Evolutionary conservation across 2,797 vertebrate genomes (phyloP), one percentile per base, ranked within the genome.

Genomic region (Crypturellus tataupa): DNA sequence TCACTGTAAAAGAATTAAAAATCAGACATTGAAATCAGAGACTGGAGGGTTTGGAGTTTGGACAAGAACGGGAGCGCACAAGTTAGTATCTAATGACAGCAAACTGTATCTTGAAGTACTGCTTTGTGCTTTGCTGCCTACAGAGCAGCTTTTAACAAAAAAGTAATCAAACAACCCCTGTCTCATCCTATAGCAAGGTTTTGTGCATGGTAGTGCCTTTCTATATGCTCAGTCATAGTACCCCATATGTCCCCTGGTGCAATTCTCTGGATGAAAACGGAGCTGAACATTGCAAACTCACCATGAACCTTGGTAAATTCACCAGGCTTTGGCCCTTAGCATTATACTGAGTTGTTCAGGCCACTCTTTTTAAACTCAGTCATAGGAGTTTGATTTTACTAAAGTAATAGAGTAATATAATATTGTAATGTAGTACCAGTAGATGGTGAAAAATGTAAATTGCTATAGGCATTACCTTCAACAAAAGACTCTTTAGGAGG

Each of bases 401-500:
- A n/a, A 81, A 78, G 14, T 59, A 58, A 42, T 44, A 55, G 21
- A 83, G 33, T 9, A 89, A 39, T 2, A 3, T 65, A 63, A 55
- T 60, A 44, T 24, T 56, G 35, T 56, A 46, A 39, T 47, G 59
- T 67, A 95, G 67, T 80, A 62, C 76, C 93, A 87, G 82, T 87
- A 91, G 85, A 93, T 72, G 55, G 79, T 94, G 92, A 84, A 85
- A 46, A 67, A 58, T 47, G 60, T 80, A 93, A 87, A 84, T 85
- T 84, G 53, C 89, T 83, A 20, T 87, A 67, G 92, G 82, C 49
- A 63, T 70, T 87, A 69, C 67, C 33, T 37, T 33, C 59, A 76
- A 85, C 27, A 55, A 75, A 90, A 92, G 40, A 83, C 23, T 53
- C 62, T 92, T 93, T 51, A 87, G 62, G 80, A 92, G 46, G 4